Evolutionary conservation across 2,888 invertebrate genomes (phyloP).

Genomic region (Andrena camellia): DNA sequence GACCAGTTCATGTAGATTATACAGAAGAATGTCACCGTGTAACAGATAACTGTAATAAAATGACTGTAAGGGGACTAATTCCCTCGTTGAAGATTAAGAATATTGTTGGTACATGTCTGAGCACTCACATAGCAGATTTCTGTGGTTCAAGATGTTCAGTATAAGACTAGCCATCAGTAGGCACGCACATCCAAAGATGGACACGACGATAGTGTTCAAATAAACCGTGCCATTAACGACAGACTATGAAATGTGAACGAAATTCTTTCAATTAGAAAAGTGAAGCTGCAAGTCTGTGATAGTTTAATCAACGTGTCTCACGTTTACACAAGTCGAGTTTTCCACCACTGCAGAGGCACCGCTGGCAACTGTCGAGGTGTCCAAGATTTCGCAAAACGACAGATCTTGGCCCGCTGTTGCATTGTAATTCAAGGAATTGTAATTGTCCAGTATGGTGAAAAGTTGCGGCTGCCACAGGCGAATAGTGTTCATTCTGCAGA

Average conservation of each 20-base stretch:
- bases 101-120: background rate
- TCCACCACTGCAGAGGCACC: background rate
- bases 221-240: constrained; percentile 70
- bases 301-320: constrained; percentile 14
- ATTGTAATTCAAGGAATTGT: constrained; percentile 46
- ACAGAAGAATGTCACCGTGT: constrained; percentile 66
- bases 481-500: constrained; percentile 90
- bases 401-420: constrained; percentile 19
- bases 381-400: constrained; percentile 79
- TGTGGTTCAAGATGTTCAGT: constrained; percentile 71
- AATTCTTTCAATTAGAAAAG: too few species aligned
- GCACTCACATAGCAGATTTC: constrained; percentile 71
- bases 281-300: too few species aligned
- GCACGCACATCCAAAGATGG: constrained; percentile 49
- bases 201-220: constrained; percentile 70
- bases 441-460: constrained; percentile 87
- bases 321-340: constrained; percentile 40
- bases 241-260: constrained; percentile 31
- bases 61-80: background rate
- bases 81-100: background rate
- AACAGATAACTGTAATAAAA: constrained; percentile 60
- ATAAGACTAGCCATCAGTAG: constrained; percentile 65
- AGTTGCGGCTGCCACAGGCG: constrained; percentile 95
- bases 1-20: constrained; percentile 77
- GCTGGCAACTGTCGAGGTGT: constrained; percentile 54